A percentile compares a stretch with the other conserved stretches of the same genome.
Evolutionary conservation across 1,140 invertebrate species (phyloP).

Genomic region (Adelges cooleyi): DNA sequence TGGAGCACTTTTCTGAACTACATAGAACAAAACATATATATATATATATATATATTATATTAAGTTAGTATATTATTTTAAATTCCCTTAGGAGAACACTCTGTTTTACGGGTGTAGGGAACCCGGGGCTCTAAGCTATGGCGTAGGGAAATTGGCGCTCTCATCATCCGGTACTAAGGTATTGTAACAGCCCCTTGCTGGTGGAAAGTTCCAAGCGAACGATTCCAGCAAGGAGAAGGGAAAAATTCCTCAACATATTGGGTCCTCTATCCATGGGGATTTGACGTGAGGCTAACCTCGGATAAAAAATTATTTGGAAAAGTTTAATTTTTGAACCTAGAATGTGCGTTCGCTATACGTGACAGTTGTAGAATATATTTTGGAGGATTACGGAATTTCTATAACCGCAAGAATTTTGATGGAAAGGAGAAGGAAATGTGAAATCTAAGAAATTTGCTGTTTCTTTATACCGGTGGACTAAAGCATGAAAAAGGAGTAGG

Average conservation of each 20-base stretch:
- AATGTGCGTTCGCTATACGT: neutral
- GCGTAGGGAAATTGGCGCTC: too few relatives aligned
- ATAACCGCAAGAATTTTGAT: neutral
- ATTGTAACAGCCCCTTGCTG: neutral
- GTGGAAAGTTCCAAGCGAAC: neutral
- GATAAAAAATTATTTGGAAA: neutral
- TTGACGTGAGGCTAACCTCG: neutral
- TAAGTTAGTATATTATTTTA: too few relatives aligned
- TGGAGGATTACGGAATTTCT: neutral
- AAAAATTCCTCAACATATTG: neutral
- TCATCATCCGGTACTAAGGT: too few relatives aligned
- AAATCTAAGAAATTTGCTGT: neutral
- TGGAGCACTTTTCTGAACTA: too few relatives aligned
- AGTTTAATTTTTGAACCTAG: neutral
- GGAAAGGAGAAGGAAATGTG: neutral
- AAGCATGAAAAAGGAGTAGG: neutral
- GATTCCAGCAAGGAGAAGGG: neutral
- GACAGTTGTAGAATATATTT: neutral
- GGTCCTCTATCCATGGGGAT: neutral
- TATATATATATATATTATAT: too few relatives aligned
- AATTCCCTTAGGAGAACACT: too few relatives aligned
- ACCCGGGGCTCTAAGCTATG: too few relatives aligned
- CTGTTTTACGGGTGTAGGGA: too few relatives aligned
- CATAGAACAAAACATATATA: too few relatives aligned
- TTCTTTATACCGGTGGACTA: constrained; percentile 8